phyloP scores from a whole-genome alignment of 1,140 invertebrate genomes.

The Cherax quadricarinatus region DNA sequence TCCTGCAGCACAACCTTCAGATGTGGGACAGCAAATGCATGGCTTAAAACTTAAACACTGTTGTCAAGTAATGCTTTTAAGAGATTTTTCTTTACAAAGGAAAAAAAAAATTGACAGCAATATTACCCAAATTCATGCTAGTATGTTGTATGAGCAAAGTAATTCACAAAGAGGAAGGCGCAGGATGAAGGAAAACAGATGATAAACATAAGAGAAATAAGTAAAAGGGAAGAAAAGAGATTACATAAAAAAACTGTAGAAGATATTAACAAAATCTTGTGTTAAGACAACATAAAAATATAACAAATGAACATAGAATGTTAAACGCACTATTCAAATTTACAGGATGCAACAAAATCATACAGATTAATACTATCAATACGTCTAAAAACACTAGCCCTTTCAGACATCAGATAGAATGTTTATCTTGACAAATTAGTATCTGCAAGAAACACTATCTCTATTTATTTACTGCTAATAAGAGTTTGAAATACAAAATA shows the following conservation, averaged over 20 bases:
- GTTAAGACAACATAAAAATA: not conserved
- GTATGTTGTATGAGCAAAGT: not conserved
- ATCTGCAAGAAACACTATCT: not conserved
- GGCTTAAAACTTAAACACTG: constrained; percentile 11
- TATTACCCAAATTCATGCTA: constrained; percentile 19
- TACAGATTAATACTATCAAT: not conserved
- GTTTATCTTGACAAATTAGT: not conserved
- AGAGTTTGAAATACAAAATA: not conserved
- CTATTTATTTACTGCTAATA: too few species aligned
- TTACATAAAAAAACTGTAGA: not conserved
- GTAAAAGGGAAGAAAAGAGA: not conserved
- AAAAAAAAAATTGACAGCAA: not conserved
- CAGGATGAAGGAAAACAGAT: not conserved
- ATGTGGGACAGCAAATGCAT: constrained; percentile 60
- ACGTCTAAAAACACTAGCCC: not conserved
- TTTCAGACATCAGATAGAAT: not conserved
- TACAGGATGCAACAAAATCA: not conserved
- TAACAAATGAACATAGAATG: not conserved
- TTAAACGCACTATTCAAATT: not conserved
- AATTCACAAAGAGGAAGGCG: constrained; percentile 3
- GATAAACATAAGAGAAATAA: not conserved
- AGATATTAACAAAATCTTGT: not conserved
- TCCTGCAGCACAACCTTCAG: constrained; percentile 43
- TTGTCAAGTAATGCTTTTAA: not conserved
- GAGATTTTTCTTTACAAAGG: not conserved